These are phyloP conservation scores for Scaptodrosophila latifasciaeformis DNA, from an alignment of 2,888 invertebrate genomes.

Conservation along the genomic window DNA sequence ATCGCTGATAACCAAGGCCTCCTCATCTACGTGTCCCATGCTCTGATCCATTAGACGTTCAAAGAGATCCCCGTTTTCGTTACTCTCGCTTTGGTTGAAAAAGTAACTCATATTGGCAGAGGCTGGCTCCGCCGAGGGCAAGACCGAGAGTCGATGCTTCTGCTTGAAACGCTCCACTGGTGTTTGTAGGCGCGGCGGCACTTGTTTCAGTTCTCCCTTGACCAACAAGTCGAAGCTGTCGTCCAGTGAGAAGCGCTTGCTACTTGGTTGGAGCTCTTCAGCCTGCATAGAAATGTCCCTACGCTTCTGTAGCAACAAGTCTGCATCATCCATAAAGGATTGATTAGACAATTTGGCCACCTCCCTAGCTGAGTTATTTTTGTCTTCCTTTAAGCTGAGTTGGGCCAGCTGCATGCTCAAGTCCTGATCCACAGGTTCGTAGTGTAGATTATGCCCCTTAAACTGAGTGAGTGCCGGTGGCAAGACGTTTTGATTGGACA, in stretches of 20 bases:
- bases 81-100: slow-evolving; percentile 74
- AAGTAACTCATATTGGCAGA: slow-evolving; percentile 76
- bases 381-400: slow-evolving; percentile 28
- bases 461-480: slow-evolving; percentile 48
- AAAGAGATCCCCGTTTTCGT: slow-evolving; percentile 77
- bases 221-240: slow-evolving; percentile 68
- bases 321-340: slow-evolving; percentile 48
- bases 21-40: slow-evolving; percentile 13
- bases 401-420: slow-evolving; percentile 42
- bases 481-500: slow-evolving; percentile 48
- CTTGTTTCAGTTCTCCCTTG: slow-evolving; percentile 30
- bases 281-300: slow-evolving; percentile 36
- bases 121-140: neutral
- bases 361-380: neutral
- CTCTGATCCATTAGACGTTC: slow-evolving; percentile 78
- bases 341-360: neutral
- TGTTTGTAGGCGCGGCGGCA: slow-evolving; percentile 28
- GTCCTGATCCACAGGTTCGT: slow-evolving; percentile 49
- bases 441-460: slow-evolving; percentile 58
- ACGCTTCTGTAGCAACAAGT: slow-evolving; percentile 50
- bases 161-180: slow-evolving; percentile 62
- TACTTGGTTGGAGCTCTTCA: slow-evolving; percentile 13
- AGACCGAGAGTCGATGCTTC: slow-evolving; percentile 36
- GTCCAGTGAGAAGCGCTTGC: slow-evolving; percentile 58
- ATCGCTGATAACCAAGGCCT: slow-evolving; percentile 45